A percentile compares a stretch with the other conserved stretches of the same genome.
phyloP scores from a whole-genome alignment of 2,797 vertebrate species.

The Hydrolagus colliei region DNA sequence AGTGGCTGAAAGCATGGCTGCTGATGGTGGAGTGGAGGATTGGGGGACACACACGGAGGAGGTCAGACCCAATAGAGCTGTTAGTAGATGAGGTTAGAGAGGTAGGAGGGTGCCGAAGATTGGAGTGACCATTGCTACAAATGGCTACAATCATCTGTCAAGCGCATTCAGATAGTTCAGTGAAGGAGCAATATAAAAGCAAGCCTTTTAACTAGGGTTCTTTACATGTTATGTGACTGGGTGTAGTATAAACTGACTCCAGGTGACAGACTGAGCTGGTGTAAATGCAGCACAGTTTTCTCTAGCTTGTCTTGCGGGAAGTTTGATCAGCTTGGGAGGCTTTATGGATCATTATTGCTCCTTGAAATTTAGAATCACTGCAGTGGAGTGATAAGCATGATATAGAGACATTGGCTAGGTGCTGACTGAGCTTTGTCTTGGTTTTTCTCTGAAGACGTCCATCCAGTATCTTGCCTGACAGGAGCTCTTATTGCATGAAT shows the following conservation, averaged over 20 bases:
- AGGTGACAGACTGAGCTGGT: background rate
- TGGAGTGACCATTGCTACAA: too few relatives aligned
- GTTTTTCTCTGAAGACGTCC: background rate
- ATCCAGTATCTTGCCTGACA: conserved; percentile 43
- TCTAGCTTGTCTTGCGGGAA: background rate
- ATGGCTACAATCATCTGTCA: too few relatives aligned
- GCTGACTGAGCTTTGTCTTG: conserved; percentile 19
- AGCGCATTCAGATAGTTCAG: too few relatives aligned
- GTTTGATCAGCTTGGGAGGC: background rate
- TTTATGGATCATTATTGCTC: background rate
- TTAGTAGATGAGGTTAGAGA: too few relatives aligned
- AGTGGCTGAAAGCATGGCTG: too few relatives aligned
- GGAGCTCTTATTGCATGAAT: conserved; percentile 47
- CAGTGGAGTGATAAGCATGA: background rate
- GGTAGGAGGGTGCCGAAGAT: too few relatives aligned
- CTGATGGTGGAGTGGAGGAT: too few relatives aligned
- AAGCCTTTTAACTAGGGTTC: background rate
- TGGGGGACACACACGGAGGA: too few relatives aligned
- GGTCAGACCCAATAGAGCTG: too few relatives aligned
- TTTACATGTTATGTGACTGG: background rate
- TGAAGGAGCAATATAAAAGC: too few relatives aligned
- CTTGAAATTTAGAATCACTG: background rate
- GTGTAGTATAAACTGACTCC: background rate
- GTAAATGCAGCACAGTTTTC: background rate
- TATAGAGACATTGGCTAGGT: conserved; percentile 19